These are phyloP conservation scores for Dicrostonyx torquatus DNA, from an alignment of 2,797 vertebrate species.

Conservation along the genomic window DNA sequence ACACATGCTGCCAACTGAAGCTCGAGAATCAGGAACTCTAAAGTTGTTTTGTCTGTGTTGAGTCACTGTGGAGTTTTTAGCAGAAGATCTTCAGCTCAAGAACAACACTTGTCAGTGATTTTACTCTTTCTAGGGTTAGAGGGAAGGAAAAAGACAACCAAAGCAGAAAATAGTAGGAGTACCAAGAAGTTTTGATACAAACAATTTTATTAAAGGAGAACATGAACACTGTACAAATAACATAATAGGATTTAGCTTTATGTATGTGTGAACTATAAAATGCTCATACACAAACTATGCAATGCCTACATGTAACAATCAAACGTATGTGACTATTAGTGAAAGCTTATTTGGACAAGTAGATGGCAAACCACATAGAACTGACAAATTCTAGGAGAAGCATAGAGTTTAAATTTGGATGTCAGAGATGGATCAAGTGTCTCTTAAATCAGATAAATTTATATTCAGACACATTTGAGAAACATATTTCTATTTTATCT, in stretches of 20 bases:
- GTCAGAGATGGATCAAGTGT: not conserved
- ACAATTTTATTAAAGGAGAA: not conserved
- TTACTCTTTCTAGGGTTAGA: not conserved
- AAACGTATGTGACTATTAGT: not conserved
- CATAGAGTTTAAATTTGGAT: not conserved
- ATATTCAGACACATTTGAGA: not conserved
- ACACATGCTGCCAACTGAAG: not conserved
- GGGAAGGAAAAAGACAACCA: not conserved
- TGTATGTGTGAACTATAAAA: not conserved
- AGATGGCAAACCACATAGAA: not conserved
- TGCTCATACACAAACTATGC: not conserved
- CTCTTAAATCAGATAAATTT: not conserved
- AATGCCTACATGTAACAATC: not conserved
- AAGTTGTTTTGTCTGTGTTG: conserved; percentile 48
- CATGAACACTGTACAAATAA: not conserved
- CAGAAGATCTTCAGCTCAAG: conserved; percentile 81
- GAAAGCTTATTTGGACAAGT: not conserved
- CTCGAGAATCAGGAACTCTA: not conserved
- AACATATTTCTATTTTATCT: not conserved
- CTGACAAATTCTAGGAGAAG: not conserved
- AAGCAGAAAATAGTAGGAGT: not conserved
- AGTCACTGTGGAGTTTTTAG: conserved; percentile 46
- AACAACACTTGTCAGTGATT: conserved; percentile 73
- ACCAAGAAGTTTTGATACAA: not conserved
- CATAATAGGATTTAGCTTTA: not conserved